phyloP scores from a whole-genome alignment of 2,113 vertebrate species.

The Crotalus viridis region DNA sequence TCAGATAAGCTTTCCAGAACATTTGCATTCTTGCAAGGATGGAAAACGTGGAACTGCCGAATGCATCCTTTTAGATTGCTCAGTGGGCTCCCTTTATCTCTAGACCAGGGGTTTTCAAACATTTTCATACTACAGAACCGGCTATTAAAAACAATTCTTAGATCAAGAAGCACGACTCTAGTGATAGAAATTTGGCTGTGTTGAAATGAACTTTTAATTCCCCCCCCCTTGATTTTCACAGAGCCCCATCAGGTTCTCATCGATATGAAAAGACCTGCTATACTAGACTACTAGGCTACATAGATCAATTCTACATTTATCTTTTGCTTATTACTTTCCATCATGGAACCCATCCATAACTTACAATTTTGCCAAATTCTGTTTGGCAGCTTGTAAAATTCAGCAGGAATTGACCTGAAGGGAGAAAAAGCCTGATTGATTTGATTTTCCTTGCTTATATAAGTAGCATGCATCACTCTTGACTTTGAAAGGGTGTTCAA shows the following conservation, averaged over 20 bases:
- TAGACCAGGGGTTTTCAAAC: not conserved
- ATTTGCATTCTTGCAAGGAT: not conserved
- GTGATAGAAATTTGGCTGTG: not conserved
- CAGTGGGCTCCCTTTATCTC: not conserved
- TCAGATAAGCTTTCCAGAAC: not conserved
- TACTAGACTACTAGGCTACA: not conserved
- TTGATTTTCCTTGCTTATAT: not conserved
- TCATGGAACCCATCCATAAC: not conserved
- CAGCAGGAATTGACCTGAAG: not conserved
- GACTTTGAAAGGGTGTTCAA: not conserved
- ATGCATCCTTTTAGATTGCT: not conserved
- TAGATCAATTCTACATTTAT: not conserved
- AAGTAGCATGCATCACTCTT: not conserved
- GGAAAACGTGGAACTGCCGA: not conserved
- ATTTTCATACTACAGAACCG: not conserved
- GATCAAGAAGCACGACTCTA: not conserved
- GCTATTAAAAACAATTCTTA: not conserved
- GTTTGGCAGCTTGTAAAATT: not conserved
- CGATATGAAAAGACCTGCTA: not conserved
- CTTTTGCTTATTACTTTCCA: not conserved
- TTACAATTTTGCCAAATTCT: not conserved
- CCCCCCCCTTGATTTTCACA: not conserved
- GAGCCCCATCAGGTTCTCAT: not conserved
- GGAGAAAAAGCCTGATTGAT: not conserved
- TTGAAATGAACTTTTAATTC: not conserved